Conservation (phyloP, 2,113 vertebrate genomes). For the Physeter macrocephalus region DNA sequence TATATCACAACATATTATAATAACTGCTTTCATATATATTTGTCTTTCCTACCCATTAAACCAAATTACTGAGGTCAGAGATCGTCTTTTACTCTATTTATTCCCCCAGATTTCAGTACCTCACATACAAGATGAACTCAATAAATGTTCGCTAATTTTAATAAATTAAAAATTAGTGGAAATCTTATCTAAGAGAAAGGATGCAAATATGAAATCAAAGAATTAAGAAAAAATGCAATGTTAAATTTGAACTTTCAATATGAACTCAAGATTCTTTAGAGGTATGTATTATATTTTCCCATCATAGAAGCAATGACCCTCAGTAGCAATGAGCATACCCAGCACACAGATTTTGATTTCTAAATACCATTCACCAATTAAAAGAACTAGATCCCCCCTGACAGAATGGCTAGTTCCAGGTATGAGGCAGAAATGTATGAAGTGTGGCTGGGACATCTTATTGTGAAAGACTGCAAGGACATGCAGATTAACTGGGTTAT, state of each 20-base stretch:
- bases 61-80: neutral
- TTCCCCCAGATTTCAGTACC: neutral
- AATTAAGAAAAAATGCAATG: neutral
- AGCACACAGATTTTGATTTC: neutral
- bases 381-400: neutral
- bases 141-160: neutral
- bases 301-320: neutral
- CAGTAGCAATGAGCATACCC: neutral
- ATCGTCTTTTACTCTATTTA: neutral
- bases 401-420: neutral
- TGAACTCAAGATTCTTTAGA: neutral
- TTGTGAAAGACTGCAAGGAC: neutral
- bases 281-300: neutral
- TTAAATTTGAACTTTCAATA: constrained; percentile 20
- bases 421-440: neutral
- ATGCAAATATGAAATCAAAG: neutral
- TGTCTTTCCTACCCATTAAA: neutral
- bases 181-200: neutral
- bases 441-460: neutral
- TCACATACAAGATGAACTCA: neutral
- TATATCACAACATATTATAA: neutral
- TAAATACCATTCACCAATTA: neutral
- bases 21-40: neutral
- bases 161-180: neutral
- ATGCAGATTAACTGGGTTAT: neutral